Evolutionary conservation across 2,113 vertebrate species (phyloP).

Genomic region (Uria lomvia): DNA sequence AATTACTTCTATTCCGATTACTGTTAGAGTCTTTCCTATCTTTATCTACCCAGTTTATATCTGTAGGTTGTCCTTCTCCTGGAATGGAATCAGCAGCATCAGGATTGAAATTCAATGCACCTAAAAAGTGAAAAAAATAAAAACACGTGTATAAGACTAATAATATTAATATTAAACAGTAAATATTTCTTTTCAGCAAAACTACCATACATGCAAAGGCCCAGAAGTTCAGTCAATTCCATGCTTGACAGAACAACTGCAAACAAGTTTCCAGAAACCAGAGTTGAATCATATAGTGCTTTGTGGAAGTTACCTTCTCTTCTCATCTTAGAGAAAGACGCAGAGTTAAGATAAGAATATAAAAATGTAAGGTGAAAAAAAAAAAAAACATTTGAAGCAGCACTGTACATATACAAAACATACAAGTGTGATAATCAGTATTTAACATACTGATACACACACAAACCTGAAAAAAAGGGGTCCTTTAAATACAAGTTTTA

Average conservation of each 20-base stretch:
- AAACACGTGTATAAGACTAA: background rate
- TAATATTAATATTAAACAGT: background rate
- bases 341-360: background rate
- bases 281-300: background rate
- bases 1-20: constrained; percentile 68
- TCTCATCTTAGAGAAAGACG: background rate
- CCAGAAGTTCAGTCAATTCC: background rate
- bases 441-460: background rate
- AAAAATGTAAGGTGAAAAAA: background rate
- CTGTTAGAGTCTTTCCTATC: constrained; percentile 73
- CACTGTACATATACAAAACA: background rate
- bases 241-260: background rate
- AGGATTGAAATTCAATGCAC: constrained; percentile 74
- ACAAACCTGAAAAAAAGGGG: background rate
- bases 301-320: background rate
- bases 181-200: background rate
- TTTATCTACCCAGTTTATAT: constrained; percentile 72
- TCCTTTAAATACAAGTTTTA: background rate
- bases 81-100: constrained; percentile 75
- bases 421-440: background rate
- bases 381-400: background rate
- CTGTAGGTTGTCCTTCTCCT: constrained; percentile 69
- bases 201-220: background rate
- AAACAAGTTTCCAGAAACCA: background rate
- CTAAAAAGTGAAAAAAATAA: constrained; percentile 53